Percentiles rank a stretch among this genome's conserved stretches.
phyloP scores from a whole-genome alignment of 1,140 invertebrate species.

The Reticulitermes speratus region DNA sequence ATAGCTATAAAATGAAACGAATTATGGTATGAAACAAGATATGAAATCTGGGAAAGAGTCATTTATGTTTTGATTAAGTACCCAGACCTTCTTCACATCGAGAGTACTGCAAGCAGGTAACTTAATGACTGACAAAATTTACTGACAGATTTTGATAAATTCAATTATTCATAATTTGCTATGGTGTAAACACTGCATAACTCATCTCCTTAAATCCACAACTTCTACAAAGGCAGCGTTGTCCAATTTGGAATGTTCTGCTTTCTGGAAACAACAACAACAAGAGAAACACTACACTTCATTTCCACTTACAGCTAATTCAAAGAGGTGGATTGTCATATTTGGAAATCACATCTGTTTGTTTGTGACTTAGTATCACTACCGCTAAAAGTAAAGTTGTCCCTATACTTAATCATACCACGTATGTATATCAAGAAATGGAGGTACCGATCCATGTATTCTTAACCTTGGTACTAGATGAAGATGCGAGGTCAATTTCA shows the following conservation, averaged over 20 bases:
- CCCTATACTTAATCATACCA: too few species aligned
- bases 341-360: too few species aligned
- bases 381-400: too few species aligned
- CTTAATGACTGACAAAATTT: background rate
- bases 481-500: too few species aligned
- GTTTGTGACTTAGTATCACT: too few species aligned
- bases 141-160: background rate
- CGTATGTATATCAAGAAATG: too few species aligned
- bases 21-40: background rate
- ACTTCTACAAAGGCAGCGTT: conserved; percentile 59
- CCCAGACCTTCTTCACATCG: background rate
- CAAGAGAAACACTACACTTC: conserved; percentile 33
- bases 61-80: background rate
- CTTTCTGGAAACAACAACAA: conserved; percentile 53
- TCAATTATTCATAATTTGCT: background rate
- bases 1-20: background rate
- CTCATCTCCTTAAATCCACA: conserved; percentile 66
- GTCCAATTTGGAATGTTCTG: conserved; percentile 68
- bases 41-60: background rate
- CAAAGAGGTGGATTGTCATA: too few species aligned
- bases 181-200: background rate
- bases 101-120: background rate
- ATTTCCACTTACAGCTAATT: background rate
- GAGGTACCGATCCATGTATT: too few species aligned
- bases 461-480: too few species aligned